Base-by-base conservation (phyloP, 2,113 vertebrate genomes). In the Eublepharis macularius region DNA sequence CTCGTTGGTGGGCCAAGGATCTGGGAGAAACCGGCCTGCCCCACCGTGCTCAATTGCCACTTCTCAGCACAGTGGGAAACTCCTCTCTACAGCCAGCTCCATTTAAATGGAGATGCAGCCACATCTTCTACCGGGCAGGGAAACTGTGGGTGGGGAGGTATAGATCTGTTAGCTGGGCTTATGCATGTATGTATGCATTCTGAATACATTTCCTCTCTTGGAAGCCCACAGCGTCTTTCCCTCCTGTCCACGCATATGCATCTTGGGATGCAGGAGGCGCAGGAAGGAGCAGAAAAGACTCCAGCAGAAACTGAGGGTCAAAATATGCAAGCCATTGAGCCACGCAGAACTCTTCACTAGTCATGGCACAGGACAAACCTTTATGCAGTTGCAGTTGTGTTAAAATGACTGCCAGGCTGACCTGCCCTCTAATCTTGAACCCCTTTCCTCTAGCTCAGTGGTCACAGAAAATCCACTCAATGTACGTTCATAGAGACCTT, bases 71-170 rank as follows among this genome's bases (percentile, higher is more conserved):
- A 91, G 90, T 89, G 85, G 90, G 90, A 87, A 34, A 36, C 90
- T 85, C 57, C 68, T 80, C 76, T 69, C 88, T 87, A 78, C 79
- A 82, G 74, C 86, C 86, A 65, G 81, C 72, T 89, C 90, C 87
- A 91, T 91, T 89, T 91, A 91, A 91, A 91, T 91, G 88, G 90
- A 89, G 87, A 91, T 91, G 84, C 9, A 70, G 85, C 83, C 82
- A 73, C 81, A 75, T 83, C 76, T 68, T 85, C 88, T 66, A 82
- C 87, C 70, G 75, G 76, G 82, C 73, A 51, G 79, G 39, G 82
- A 87, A 88, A 80, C 65, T 2, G 51, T 51, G 70, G 65, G 17
- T 32, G 47, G 83, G 45, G 83, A 60, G 66, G 36, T 85, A 85
- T 85, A 73, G 83, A 85, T 85, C 83, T 72, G 32, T 63, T 79